Base-by-base conservation (phyloP, 1,140 invertebrate genomes). In the Drosophila suzukii region DNA sequence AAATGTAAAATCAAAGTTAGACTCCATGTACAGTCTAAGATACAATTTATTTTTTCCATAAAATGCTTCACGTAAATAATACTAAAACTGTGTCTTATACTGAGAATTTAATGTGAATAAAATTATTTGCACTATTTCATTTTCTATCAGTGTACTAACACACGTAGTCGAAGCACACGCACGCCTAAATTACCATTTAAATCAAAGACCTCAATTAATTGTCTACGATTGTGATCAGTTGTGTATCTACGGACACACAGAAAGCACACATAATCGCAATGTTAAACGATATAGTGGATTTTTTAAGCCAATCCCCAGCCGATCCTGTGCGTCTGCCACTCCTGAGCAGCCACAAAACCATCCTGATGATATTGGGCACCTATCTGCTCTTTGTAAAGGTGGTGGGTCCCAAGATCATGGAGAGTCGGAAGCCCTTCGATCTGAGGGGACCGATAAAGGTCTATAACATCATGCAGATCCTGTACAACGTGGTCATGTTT, bases 351-450 rank as follows among this genome's bases (percentile, higher is more conserved):
- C 96, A 96, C 8, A 94, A 94, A 10, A 96, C 97, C 0, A 93
- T 97, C 0, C 58, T 96, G 0, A 94, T 94, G 0, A 94, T 97
- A 15, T 80, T 97, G 11, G 93, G 94, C 0, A 93, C 94, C 0
- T 97, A 97, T 78, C 77, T 97, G 27, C 95, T 96, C 91, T 96
- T 97, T 85, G 32, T 85, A 3, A 71, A 88, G 11, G 67, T 78
- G 27, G 86, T 93, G 30, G 97, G 97, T 1, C 97, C 96, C 2
- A 93, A 92, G 47, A 95, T 96, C 51, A 98, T 98, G 98, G 94
- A 94, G 68, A 94, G 97, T 71, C 94, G 95, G 61, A 95, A 97
- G 86, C 95, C 97, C 0, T 97, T 95, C 73, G 93, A 96, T 15
- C 93, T 98, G 15, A 96, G 95, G 59, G 50, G 94, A 24, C 80